These are phyloP conservation scores for Motacilla tschutschensis DNA, from an alignment of 2,113 vertebrate genomes.

Conservation along the genomic window DNA sequence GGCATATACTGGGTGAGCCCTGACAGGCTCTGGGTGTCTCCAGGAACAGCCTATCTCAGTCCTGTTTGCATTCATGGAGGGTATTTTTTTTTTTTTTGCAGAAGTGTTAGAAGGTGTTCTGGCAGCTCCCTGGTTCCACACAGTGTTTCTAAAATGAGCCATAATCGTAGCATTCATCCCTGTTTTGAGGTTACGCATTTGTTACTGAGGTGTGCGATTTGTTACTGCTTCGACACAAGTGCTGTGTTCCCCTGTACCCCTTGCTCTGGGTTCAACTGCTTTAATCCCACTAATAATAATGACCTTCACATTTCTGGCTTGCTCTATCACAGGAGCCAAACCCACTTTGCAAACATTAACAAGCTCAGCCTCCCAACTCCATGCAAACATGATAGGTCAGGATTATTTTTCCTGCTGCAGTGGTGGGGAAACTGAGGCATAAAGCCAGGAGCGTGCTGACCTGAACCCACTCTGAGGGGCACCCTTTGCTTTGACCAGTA, in stretches of 20 bases:
- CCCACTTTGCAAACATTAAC: constrained; percentile 44
- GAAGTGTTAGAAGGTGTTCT: neutral
- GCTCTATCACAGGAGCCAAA: constrained; percentile 42
- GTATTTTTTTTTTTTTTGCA: neutral
- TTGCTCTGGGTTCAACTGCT: neutral
- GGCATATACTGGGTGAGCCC: neutral
- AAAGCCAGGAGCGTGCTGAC: neutral
- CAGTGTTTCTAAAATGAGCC: neutral
- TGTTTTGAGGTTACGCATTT: accelerated
- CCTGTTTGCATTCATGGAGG: neutral
- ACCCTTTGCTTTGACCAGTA: neutral
- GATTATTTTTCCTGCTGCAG: neutral
- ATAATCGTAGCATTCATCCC: accelerated
- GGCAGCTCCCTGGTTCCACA: neutral
- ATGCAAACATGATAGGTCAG: neutral
- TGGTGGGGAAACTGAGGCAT: constrained; percentile 37
- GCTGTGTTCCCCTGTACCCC: neutral
- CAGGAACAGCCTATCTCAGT: neutral
- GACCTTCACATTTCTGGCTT: constrained; percentile 50
- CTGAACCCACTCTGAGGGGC: neutral
- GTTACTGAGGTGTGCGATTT: accelerated
- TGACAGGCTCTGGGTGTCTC: neutral
- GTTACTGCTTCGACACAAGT: neutral
- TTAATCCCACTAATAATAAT: constrained; percentile 47
- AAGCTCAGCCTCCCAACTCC: neutral